Conservation (phyloP, 2,797 vertebrate genomes). For the Oryzias sinensis region DNA sequence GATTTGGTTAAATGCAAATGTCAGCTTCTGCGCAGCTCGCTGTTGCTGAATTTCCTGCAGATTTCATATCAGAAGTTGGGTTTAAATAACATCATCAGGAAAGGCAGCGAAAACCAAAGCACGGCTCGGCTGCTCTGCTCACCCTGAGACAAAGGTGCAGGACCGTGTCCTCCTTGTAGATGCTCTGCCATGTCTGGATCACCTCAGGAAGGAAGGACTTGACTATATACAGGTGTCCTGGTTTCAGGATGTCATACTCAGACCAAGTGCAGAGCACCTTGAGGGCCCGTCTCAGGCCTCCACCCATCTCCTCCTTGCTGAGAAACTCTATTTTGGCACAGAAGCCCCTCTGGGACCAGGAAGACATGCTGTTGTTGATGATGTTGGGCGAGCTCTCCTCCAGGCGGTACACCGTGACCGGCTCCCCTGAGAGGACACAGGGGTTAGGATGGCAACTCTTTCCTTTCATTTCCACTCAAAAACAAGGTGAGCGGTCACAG, state of each 20-base stretch:
- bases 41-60: slow-evolving; percentile 97
- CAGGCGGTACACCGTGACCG: slow-evolving; percentile 95
- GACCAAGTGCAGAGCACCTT: slow-evolving; percentile 98
- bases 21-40: slow-evolving; percentile 96
- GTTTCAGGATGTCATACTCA: slow-evolving; percentile 94
- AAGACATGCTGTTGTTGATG: slow-evolving; percentile 99
- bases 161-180: slow-evolving; percentile 97
- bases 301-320: slow-evolving; percentile 99
- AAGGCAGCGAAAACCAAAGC: background rate
- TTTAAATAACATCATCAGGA: slow-evolving; percentile 17
- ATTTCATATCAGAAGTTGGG: too few relatives aligned
- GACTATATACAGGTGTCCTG: slow-evolving; percentile 96
- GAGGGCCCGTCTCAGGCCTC: slow-evolving; percentile 91
- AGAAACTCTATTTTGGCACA: slow-evolving; percentile 98
- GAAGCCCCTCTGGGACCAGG: slow-evolving; percentile 95
- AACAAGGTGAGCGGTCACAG: too few relatives aligned
- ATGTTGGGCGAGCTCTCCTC: slow-evolving; percentile 97
- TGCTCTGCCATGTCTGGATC: slow-evolving; percentile 94
- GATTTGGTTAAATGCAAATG: slow-evolving; percentile 97
- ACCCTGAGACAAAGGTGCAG: slow-evolving; percentile 98
- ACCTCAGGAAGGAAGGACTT: slow-evolving; percentile 98
- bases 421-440: slow-evolving; percentile 81
- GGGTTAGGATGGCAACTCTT: too few relatives aligned
- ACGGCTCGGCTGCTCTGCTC: slow-evolving; percentile 18
- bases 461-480: too few relatives aligned